Conservation (phyloP, 2,888 invertebrate species). For the Onchidella celtica region DNA sequence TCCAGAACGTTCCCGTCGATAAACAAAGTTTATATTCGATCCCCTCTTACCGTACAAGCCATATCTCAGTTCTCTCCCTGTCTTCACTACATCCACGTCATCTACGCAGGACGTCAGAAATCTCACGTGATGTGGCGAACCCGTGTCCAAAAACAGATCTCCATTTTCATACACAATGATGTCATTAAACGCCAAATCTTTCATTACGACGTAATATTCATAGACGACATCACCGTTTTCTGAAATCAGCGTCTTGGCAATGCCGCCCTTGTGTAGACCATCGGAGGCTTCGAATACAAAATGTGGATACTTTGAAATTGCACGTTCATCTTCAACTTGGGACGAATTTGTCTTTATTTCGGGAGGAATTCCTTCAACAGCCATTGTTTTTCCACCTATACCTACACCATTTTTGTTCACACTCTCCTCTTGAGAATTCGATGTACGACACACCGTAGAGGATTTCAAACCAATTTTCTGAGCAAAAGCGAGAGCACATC, state of each 20-base stretch:
- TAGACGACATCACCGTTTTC: background rate
- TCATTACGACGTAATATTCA: slow-evolving; percentile 41
- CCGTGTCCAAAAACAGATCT: slow-evolving; percentile 59
- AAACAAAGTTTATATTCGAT: slow-evolving; percentile 60
- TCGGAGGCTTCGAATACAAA: slow-evolving; percentile 53
- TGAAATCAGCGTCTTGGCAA: background rate
- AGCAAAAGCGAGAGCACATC: slow-evolving; percentile 60
- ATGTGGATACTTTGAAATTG: too few relatives aligned
- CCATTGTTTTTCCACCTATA: too few relatives aligned
- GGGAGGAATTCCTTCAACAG: too few relatives aligned
- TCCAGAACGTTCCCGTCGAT: too few relatives aligned
- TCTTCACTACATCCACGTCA: slow-evolving; percentile 47
- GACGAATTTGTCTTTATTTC: too few relatives aligned
- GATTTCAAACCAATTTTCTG: slow-evolving; percentile 33
- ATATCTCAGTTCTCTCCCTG: slow-evolving; percentile 52
- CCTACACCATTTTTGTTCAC: too few relatives aligned
- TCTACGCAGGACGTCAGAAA: slow-evolving; percentile 51
- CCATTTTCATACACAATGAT: slow-evolving; percentile 33
- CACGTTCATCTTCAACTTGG: too few relatives aligned
- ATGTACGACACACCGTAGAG: too few relatives aligned
- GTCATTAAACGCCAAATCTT: slow-evolving; percentile 17
- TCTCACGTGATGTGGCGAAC: slow-evolving; percentile 61
- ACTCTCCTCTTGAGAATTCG: too few relatives aligned
- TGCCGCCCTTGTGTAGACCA: slow-evolving; percentile 50
- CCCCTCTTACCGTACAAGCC: slow-evolving; percentile 45